Conservation (phyloP, 2,888 invertebrate species). For the Rosalia funebris region DNA sequence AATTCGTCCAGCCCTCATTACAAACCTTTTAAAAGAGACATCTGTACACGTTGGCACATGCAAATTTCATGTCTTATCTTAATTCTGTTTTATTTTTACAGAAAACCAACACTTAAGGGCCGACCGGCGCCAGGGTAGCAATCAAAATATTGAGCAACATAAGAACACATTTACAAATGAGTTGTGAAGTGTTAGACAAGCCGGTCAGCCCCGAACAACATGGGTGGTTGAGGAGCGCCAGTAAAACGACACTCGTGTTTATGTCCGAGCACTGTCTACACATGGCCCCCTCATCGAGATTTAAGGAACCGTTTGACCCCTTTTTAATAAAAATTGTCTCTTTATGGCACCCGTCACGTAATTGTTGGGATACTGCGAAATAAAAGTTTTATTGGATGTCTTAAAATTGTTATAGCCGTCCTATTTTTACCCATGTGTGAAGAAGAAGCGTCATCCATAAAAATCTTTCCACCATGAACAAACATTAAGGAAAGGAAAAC, state of each 20-base stretch:
- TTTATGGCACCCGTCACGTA: constrained; percentile 39
- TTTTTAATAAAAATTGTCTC: constrained; percentile 42
- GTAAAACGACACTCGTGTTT: constrained; percentile 36
- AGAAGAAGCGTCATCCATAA: constrained; percentile 28
- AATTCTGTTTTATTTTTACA: constrained; percentile 6
- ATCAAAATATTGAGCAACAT: constrained; percentile 23
- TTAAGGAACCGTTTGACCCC: constrained; percentile 41
- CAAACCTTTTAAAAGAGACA: not conserved
- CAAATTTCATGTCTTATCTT: constrained; percentile 5
- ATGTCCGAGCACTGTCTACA: constrained; percentile 40
- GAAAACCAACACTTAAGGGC: constrained; percentile 5
- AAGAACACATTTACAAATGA: constrained; percentile 24
- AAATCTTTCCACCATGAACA: constrained; percentile 1
- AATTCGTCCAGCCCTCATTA: not conserved
- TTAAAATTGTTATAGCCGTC: constrained; percentile 46
- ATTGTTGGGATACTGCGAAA: constrained; percentile 41
- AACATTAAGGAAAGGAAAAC: constrained; percentile 11
- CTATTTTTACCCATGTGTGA: constrained; percentile 49
- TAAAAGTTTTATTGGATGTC: constrained; percentile 48
- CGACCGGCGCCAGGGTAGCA: constrained; percentile 21
- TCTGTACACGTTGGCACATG: not conserved
- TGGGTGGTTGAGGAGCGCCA: constrained; percentile 39
- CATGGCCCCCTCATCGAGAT: constrained; percentile 42
- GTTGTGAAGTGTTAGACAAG: constrained; percentile 29
- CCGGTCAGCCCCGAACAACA: constrained; percentile 24